Percentiles rank a stretch among this genome's conserved stretches.
phyloP scores from a whole-genome alignment of 35 echinoderm and acorn worm genomes.

The Apostichopus californicus region DNA sequence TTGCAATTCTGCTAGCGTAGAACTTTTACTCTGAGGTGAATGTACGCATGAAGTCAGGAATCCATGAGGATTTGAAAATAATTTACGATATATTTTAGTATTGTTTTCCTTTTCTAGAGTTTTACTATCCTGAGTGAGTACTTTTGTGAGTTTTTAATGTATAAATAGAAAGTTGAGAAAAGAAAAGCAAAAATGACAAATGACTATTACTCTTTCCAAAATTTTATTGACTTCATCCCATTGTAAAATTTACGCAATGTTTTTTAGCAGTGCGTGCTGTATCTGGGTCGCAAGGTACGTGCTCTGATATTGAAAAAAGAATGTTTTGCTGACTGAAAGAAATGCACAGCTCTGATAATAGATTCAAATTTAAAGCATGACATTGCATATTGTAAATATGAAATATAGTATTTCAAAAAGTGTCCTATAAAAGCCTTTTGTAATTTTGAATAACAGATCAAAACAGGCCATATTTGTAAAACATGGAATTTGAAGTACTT shows the following conservation, averaged over 20 bases:
- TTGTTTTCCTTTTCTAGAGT: neutral
- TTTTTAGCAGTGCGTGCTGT: constrained; percentile 19
- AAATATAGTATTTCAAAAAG: too few relatives aligned
- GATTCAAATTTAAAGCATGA: too few relatives aligned
- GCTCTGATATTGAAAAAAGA: neutral
- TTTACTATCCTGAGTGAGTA: constrained; percentile 17
- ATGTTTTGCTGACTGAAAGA: neutral
- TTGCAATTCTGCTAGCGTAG: too few relatives aligned
- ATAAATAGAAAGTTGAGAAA: neutral
- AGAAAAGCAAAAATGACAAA: neutral
- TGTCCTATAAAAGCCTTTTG: too few relatives aligned
- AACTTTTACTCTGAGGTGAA: neutral
- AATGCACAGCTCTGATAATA: too few relatives aligned
- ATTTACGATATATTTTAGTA: constrained; percentile 2
- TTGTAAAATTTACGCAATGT: constrained; percentile 31
- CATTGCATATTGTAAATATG: too few relatives aligned
- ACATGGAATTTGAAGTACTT: too few relatives aligned
- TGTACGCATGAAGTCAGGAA: neutral
- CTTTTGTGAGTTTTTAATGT: neutral
- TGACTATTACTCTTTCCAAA: constrained; percentile 1
- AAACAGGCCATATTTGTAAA: too few relatives aligned
- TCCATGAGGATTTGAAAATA: neutral
- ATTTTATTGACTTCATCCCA: neutral
- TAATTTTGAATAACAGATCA: too few relatives aligned
- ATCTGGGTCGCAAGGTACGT: neutral